A percentile compares a stretch with the other conserved stretches of the same genome.
Conservation (phyloP, 2,888 invertebrate species). For the Allacma fusca region DNA sequence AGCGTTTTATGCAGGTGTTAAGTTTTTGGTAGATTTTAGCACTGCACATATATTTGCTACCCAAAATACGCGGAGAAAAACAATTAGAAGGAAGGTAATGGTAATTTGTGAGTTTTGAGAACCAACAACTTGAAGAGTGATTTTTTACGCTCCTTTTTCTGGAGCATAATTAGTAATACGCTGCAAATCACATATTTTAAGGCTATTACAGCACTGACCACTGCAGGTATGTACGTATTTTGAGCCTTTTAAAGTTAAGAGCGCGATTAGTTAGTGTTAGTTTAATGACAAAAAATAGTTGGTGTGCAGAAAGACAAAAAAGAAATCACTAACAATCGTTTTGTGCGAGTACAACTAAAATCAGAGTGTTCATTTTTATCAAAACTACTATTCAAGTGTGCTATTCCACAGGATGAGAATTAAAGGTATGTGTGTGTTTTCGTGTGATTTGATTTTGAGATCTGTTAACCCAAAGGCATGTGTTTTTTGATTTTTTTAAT, state of each 20-base stretch:
- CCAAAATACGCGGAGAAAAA: no score
- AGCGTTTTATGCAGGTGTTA: no score
- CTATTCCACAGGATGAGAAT: not conserved
- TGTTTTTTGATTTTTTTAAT: constrained; percentile 48
- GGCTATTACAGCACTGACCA: not conserved
- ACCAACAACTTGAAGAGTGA: no score
- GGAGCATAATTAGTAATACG: not conserved
- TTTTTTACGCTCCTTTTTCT: not conserved
- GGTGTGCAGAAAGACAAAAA: no score
- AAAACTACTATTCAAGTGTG: constrained; percentile 21
- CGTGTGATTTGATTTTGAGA: constrained; percentile 27
- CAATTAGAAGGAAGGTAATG: not conserved
- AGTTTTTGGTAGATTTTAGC: no score
- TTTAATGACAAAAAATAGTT: no score
- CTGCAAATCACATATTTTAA: not conserved
- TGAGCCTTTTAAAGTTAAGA: not conserved
- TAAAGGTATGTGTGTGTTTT: constrained; percentile 13
- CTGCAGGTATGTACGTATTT: not conserved
- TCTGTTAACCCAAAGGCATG: constrained; percentile 33
- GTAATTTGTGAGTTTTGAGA: no score
- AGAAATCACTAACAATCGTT: not conserved
- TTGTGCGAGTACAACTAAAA: not conserved
- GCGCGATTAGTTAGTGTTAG: no score
- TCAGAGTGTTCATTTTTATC: constrained; percentile 13
- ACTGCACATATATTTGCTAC: no score